These are phyloP conservation scores for Leptoclinus maculatus DNA, from an alignment of 2,797 vertebrate species.

Conservation along the genomic window DNA sequence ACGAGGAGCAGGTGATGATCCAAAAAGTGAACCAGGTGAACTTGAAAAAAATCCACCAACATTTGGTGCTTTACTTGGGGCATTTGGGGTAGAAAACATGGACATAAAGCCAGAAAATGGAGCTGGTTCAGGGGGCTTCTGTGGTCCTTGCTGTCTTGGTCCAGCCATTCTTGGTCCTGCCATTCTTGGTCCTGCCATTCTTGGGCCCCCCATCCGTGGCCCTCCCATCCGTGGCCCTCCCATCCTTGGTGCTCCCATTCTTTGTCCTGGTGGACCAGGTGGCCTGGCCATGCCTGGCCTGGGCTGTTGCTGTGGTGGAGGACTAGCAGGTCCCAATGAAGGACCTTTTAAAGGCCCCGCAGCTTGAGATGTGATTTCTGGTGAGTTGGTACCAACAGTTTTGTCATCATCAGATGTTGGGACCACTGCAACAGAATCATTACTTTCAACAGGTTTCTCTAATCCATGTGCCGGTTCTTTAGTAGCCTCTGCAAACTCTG, in stretches of 20 bases:
- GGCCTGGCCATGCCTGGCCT: slow-evolving; percentile 47
- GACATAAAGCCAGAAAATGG: slow-evolving; percentile 95
- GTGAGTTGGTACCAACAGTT: slow-evolving; percentile 1
- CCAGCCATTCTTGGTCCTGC: slow-evolving; percentile 68
- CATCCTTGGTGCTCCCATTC: slow-evolving; percentile 61
- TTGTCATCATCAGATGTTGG: slow-evolving; percentile 47
- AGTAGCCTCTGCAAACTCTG: slow-evolving; percentile 19
- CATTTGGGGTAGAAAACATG: slow-evolving; percentile 87
- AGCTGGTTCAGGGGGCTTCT: slow-evolving; percentile 82
- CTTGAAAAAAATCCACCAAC: slow-evolving; percentile 89
- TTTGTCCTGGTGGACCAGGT: slow-evolving; percentile 52
- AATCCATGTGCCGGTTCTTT: slow-evolving; percentile 23
- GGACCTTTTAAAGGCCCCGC: slow-evolving; percentile 18
- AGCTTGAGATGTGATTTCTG: slow-evolving; percentile 32
- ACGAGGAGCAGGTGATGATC: slow-evolving; percentile 73
- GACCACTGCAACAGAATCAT: slow-evolving; percentile 8
- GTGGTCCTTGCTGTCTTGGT: slow-evolving; percentile 73
- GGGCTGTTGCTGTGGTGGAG: slow-evolving; percentile 55
- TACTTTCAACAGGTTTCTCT: slow-evolving; percentile 39
- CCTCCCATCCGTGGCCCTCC: slow-evolving; percentile 39
- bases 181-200: slow-evolving; percentile 61
- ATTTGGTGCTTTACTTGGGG: slow-evolving; percentile 85
- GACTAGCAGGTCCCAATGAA: slow-evolving; percentile 38
- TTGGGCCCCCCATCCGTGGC: slow-evolving; percentile 46
- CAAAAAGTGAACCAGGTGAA: slow-evolving; percentile 83